Base-by-base conservation (phyloP, 2,113 vertebrate genomes). In the Bufo gargarizans region DNA sequence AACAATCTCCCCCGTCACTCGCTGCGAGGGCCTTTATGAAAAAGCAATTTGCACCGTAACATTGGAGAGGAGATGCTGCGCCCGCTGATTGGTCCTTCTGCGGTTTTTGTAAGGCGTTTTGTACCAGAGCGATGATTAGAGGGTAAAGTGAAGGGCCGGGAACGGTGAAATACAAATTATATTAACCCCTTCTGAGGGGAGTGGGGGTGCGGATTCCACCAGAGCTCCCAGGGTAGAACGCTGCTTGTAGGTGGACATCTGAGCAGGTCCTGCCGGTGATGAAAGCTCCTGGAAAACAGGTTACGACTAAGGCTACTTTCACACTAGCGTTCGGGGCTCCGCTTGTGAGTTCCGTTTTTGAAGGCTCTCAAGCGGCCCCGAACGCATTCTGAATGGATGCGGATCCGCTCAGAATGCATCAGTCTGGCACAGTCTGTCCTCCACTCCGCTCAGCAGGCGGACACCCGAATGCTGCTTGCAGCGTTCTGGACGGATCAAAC, bases 31-130 rank as follows among this genome's bases (percentile, higher is more conserved):
- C 45, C 59, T 22, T 84, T 71, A 69, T 71, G 65, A 84, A 71
- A 33, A 71, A 84, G 82, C 47, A 71, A 84, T 84, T 84, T 71
- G 20, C 81, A 50, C 81, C 63, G 19, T 83, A 83, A n/a, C 63
- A 10, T 69, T 84, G 53, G 55, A 4, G 47, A 71, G 63, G 59
- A 45, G 56, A 61, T 14, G 17, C 77, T 33, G 61, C 0, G 0
- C 17, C 7, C 69, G 53, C 45, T 67, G 82, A 84, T 84, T 55
- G 82, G 63, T 47, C 82, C n/a, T 61, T 81, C 17, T 3, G 10
- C 7, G 8, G 33, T 6, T 80, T 20, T 67, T 67, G 61, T 50
- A 49, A 65, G 82, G 63, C 12, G 13, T 69, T 33, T 84, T 55
- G 20, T 84, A 84, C 49, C n/a, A 3, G 49, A 43, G 82, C 13